Evolutionary conservation across 2,113 vertebrate genomes (phyloP), one percentile per base, ranked within the genome.

Genomic region (Barbus barbus): DNA sequence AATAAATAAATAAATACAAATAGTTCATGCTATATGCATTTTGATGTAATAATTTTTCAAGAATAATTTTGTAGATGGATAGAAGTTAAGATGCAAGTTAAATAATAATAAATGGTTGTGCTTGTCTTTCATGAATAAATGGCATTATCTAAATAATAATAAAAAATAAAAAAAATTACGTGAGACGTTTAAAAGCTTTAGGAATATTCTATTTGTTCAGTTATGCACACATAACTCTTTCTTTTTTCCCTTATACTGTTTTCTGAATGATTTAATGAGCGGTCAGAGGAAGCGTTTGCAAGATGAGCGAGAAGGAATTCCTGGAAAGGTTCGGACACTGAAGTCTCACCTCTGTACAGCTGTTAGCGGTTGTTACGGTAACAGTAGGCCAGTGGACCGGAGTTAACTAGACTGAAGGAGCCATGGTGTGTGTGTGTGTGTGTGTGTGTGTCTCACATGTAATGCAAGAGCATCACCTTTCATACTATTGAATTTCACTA

Each of bases 371-470:
- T 79, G 78, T 79, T 82, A 72, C 16, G 44, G 46, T 69, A 81
- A 81, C 61, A 81, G 44, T 24, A 81, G 79, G 79, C 63, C 41
- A 81, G 7, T 53, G 44, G 20, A 81, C 61, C 28, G 4, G 44
- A 51, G 80, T 71, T 69, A 71, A 82, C 65, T 38, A 82, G 46
- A 69, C 63, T 81, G 22, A 82, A 82, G 11, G 76, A 78, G 22
- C n/a, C 53, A 26, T 5, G 1, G 36, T 24, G 13, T 28, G 72
- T 74, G 44, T 69, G 61, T 53, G 46, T 53, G 46, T 3, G 13
- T 41, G 38, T 44, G 44, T 78, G 22, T 44, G 53, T 20, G 56
- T 44, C 2, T 53, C 9, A 41, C 24, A 46, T 79, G 16, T 63
- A 44, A 80, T 31, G 24, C 38, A 67, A 48, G n/a, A 33, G 18